phyloP scores from a whole-genome alignment of 2,797 vertebrate genomes.

The Glyptemys insculpta region DNA sequence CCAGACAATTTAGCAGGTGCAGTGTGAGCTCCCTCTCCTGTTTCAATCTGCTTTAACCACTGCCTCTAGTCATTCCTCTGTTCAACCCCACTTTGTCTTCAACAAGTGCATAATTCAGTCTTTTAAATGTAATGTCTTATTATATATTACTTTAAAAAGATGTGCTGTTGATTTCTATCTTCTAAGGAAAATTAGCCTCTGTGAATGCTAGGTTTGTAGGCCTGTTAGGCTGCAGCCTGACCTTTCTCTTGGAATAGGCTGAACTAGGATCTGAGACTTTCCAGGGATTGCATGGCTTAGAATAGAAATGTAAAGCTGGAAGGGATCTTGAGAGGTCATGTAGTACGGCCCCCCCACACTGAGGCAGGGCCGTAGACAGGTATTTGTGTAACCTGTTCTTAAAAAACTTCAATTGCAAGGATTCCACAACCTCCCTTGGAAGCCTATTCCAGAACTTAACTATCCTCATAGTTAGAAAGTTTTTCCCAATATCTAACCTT shows the following conservation, averaged over 20 bases:
- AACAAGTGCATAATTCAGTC: background rate
- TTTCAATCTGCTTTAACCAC: background rate
- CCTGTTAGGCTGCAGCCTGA: slow-evolving; percentile 21
- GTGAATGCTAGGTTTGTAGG: background rate
- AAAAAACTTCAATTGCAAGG: background rate
- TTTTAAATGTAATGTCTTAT: slow-evolving; percentile 26
- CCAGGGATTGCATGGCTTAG: slow-evolving; percentile 21
- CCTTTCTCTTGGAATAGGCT: slow-evolving; percentile 48
- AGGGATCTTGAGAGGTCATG: background rate
- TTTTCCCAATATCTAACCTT: too few species aligned
- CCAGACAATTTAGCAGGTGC: background rate
- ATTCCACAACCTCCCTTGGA: background rate
- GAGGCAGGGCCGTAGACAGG: background rate
- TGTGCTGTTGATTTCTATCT: slow-evolving; percentile 13
- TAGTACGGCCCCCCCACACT: background rate
- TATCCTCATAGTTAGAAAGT: too few species aligned
- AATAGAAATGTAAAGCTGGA: background rate
- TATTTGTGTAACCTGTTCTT: background rate
- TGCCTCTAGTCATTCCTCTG: background rate
- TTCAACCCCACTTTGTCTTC: slow-evolving; percentile 6
- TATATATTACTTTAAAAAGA: slow-evolving; percentile 26
- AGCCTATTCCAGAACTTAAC: background rate
- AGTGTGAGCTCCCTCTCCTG: background rate
- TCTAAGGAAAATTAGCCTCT: slow-evolving; percentile 28
- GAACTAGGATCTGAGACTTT: slow-evolving; percentile 45